These are phyloP conservation scores for Halictus rubicundus DNA, from an alignment of 1,140 invertebrate genomes.

Conservation along the genomic window DNA sequence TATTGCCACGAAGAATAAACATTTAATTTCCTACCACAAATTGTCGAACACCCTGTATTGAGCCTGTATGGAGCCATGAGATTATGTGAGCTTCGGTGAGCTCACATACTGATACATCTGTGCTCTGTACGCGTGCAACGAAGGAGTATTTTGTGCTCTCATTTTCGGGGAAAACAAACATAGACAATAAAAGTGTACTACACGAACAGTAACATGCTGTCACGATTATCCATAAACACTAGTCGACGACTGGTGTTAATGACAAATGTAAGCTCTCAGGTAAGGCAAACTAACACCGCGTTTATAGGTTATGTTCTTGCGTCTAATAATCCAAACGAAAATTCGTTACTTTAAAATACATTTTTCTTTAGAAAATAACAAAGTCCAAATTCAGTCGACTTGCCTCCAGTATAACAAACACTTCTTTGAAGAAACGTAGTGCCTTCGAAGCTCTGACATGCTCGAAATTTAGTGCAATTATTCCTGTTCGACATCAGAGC, in stretches of 20 bases:
- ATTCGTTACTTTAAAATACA: neutral
- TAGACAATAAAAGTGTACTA: neutral
- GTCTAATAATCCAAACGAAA: neutral
- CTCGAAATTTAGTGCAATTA: conserved; percentile 24
- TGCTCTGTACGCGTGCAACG: too few species aligned
- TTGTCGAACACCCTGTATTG: too few species aligned
- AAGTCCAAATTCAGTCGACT: conserved; percentile 44
- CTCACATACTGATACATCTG: too few species aligned
- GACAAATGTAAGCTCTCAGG: conserved; percentile 15
- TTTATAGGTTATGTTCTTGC: neutral
- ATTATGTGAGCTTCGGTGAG: too few species aligned
- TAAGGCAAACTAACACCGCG: conserved; percentile 9
- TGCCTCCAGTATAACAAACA: neutral
- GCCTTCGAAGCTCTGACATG: conserved; percentile 1
- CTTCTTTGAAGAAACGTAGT: neutral
- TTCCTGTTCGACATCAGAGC: conserved; percentile 48
- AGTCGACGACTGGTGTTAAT: conserved; percentile 9
- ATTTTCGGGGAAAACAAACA: neutral
- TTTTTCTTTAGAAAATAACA: conserved; percentile 31
- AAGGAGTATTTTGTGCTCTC: neutral
- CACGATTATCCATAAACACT: neutral
- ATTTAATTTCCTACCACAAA: too few species aligned
- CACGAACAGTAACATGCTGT: conserved; percentile 34
- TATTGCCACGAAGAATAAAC: too few species aligned
- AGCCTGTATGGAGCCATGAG: too few species aligned